Conservation (phyloP, 2,888 invertebrate species). For the Empis stercorea region DNA sequence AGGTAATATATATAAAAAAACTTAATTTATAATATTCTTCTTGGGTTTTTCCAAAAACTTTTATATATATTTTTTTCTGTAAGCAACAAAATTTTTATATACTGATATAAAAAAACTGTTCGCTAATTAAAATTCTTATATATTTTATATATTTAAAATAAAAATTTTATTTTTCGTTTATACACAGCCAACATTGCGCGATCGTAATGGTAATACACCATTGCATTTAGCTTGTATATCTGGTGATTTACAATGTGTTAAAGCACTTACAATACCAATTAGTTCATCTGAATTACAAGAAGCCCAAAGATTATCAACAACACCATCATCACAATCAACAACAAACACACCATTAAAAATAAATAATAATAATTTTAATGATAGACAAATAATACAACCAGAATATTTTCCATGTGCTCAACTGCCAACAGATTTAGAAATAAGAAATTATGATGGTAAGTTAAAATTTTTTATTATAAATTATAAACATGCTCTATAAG, state of each 20-base stretch:
- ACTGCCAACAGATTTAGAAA: slow-evolving; percentile 54
- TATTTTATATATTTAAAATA: neutral
- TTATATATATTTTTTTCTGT: too few relatives aligned
- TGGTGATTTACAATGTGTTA: slow-evolving; percentile 56
- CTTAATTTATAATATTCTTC: neutral
- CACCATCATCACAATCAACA: slow-evolving; percentile 34
- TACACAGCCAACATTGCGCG: slow-evolving; percentile 44
- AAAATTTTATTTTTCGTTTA: neutral
- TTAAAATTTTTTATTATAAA: neutral
- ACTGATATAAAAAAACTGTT: too few relatives aligned
- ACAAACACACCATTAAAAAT: neutral
- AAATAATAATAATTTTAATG: neutral
- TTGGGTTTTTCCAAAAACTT: neutral
- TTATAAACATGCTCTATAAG: neutral
- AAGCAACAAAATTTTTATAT: too few relatives aligned
- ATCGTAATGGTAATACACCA: slow-evolving; percentile 71
- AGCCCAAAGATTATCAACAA: slow-evolving; percentile 27
- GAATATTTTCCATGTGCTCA: slow-evolving; percentile 27
- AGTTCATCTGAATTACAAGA: slow-evolving; percentile 38
- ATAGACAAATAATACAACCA: slow-evolving; percentile 2
- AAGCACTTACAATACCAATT: slow-evolving; percentile 58
- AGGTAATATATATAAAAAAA: slow-evolving; percentile 24
- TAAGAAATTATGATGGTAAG: slow-evolving; percentile 78
- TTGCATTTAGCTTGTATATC: slow-evolving; percentile 68
- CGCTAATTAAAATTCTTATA: neutral